These are phyloP conservation scores for Xylophagus ater DNA, from an alignment of 2,888 invertebrate genomes.

Conservation along the genomic window DNA sequence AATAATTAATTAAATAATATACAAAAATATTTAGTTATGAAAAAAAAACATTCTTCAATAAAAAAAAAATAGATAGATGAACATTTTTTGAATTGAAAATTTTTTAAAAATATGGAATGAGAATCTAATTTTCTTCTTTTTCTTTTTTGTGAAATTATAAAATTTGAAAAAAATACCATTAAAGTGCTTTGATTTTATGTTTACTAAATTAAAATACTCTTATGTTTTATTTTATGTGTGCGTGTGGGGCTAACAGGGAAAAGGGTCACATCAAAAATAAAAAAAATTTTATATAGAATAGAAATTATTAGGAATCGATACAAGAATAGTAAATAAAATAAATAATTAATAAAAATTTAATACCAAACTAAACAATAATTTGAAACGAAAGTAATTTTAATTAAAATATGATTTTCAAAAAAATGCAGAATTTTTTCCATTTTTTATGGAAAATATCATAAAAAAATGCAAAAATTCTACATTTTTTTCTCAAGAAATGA, in stretches of 20 bases:
- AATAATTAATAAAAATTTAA: too few relatives aligned
- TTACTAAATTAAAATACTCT: slow-evolving; percentile 7
- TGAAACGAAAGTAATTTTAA: too few relatives aligned
- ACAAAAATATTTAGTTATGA: neutral
- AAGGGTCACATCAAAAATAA: neutral
- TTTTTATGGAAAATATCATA: too few relatives aligned
- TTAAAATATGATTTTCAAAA: too few relatives aligned
- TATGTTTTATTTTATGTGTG: too few relatives aligned
- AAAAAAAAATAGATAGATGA: slow-evolving; percentile 2
- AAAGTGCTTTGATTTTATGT: slow-evolving; percentile 11
- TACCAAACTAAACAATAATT: too few relatives aligned
- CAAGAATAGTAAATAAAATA: slow-evolving; percentile 6
- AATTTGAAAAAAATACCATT: slow-evolving; percentile 2
- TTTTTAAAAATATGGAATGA: slow-evolving; percentile 6
- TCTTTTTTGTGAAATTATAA: slow-evolving; percentile 1
- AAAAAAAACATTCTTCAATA: neutral
- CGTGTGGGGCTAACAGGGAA: slow-evolving; percentile 3
- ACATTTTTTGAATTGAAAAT: slow-evolving; percentile 3
- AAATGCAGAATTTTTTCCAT: too few relatives aligned
- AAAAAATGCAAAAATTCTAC: too few relatives aligned
- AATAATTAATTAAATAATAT: slow-evolving; percentile 3
- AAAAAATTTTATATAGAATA: neutral
- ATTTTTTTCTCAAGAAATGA: too few relatives aligned
- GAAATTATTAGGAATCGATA: neutral
- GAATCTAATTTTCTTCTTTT: neutral